These are phyloP conservation scores for Loxodonta africana DNA, from an alignment of 2,113 vertebrate genomes.

Conservation along the genomic window DNA sequence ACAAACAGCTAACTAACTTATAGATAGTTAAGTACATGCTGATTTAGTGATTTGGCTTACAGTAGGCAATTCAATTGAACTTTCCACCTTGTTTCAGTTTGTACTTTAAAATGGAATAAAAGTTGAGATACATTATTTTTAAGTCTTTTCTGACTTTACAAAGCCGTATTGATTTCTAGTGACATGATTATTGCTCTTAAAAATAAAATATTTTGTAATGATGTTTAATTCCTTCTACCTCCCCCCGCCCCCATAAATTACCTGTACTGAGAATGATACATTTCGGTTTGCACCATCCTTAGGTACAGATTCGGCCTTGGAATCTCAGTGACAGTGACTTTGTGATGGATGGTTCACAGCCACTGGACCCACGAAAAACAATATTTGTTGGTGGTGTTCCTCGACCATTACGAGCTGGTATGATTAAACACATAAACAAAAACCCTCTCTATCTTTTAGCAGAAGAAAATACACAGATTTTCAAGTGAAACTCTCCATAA, in stretches of 20 bases:
- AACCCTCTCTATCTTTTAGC: not conserved
- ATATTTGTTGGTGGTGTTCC: conserved; percentile 99
- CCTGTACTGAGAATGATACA: conserved; percentile 79
- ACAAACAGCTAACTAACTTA: conserved; percentile 32
- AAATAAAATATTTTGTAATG: not conserved
- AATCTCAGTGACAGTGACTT: conserved; percentile 99
- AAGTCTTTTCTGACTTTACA: conserved; percentile 46
- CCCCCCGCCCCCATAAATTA: not conserved
- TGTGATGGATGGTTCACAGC: conserved; percentile 99
- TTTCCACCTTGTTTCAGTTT: conserved; percentile 15
- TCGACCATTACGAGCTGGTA: conserved; percentile 98
- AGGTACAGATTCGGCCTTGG: conserved; percentile 99
- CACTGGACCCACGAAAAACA: conserved; percentile 98
- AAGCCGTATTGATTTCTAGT: conserved; percentile 41
- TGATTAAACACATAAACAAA: conserved; percentile 28
- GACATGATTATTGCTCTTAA: conserved; percentile 29
- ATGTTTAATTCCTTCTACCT: not conserved
- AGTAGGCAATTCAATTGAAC: not conserved
- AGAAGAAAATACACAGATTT: conserved; percentile 43
- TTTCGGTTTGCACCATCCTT: conserved; percentile 73
- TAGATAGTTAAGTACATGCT: not conserved
- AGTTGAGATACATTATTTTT: not conserved
- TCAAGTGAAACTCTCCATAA: not conserved
- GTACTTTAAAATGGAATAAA: conserved; percentile 38
- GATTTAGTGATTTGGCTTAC: conserved; percentile 36